phyloP scores from a whole-genome alignment of 1,140 invertebrate species.

The Zaprionus nigranus region DNA sequence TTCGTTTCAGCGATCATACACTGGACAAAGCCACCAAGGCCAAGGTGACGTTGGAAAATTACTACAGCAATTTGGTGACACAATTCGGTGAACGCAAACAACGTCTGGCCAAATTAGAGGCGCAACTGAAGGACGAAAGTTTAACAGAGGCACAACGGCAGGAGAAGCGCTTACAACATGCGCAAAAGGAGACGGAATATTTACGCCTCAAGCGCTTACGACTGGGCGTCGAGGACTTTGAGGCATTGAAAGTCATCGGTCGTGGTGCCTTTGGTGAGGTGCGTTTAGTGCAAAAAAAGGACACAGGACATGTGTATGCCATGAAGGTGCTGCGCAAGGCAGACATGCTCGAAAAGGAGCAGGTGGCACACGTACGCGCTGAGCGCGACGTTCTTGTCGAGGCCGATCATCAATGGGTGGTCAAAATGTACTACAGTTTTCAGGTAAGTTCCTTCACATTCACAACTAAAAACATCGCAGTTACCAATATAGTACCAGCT shows the following conservation, averaged over 20 bases:
- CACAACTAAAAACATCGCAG: neutral
- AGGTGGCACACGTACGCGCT: constrained; percentile 98
- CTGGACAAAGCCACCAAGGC: constrained; percentile 99
- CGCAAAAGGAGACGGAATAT: constrained; percentile 99
- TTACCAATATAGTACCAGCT: neutral
- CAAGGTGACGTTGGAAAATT: constrained; percentile 99
- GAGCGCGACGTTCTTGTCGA: constrained; percentile 99
- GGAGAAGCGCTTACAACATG: constrained; percentile 96
- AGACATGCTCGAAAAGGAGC: constrained; percentile 99
- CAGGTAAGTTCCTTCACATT: constrained; percentile 85
- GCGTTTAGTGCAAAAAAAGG: constrained; percentile 99
- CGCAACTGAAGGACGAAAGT: constrained; percentile 96
- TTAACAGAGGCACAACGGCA: constrained; percentile 93
- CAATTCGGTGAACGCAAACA: constrained; percentile 99
- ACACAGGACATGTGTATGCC: constrained; percentile 99
- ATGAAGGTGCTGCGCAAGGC: constrained; percentile 99
- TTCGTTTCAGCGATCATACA: constrained; percentile 97
- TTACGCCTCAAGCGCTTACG: constrained; percentile 97
- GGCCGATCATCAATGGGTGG: constrained; percentile 99
- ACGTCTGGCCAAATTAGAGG: constrained; percentile 95
- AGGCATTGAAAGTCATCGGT: constrained; percentile 98
- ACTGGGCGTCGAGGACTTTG: constrained; percentile 99
- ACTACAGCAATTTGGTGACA: constrained; percentile 98
- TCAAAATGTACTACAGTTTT: constrained; percentile 99
- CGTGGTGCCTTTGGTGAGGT: constrained; percentile 99